Conservation (phyloP, 2,797 vertebrate species). For the Sternotherus odoratus region DNA sequence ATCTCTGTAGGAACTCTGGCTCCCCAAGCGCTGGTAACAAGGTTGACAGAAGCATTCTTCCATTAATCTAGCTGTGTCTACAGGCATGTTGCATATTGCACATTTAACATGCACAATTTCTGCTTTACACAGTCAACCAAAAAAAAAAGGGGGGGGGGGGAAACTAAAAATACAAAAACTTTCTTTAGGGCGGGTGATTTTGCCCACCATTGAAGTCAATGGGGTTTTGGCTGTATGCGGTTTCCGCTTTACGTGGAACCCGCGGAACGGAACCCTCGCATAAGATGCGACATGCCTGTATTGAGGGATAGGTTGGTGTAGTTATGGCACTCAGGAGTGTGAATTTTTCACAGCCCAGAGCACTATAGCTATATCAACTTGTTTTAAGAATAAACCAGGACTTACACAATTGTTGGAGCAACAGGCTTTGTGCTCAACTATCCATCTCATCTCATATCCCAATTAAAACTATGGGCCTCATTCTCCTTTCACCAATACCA, state of each 20-base stretch:
- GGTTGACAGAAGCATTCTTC: neutral
- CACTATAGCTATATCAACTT: neutral
- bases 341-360: neutral
- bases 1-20: neutral
- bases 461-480: neutral
- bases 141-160: too few relatives aligned
- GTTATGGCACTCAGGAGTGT: neutral
- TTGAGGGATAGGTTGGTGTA: neutral
- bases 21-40: too few relatives aligned
- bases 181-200: too few relatives aligned
- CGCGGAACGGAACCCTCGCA: too few relatives aligned
- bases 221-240: too few relatives aligned
- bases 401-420: neutral
- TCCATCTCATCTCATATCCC: neutral
- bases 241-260: too few relatives aligned
- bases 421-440: neutral
- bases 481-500: neutral
- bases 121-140: too few relatives aligned
- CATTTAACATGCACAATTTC: too few relatives aligned
- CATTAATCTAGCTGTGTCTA: neutral
- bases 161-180: too few relatives aligned
- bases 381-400: neutral
- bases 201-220: too few relatives aligned
- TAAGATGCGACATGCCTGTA: too few relatives aligned
- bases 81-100: too few relatives aligned